These are phyloP conservation scores for Bimastos eiseni DNA, from an alignment of 2,888 invertebrate species.

Conservation along the genomic window DNA sequence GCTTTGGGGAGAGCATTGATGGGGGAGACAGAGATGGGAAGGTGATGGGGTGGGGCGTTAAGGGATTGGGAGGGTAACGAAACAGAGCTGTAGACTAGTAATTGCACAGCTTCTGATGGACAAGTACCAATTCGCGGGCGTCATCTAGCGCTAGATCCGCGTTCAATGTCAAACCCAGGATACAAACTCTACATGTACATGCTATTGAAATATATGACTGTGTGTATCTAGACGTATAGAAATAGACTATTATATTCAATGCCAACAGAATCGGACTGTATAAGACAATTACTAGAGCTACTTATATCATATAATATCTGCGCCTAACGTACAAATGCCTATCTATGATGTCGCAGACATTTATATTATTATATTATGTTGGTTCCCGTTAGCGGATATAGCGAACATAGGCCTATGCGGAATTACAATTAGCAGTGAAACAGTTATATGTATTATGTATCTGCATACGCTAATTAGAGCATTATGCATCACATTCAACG, in stretches of 20 bases:
- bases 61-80: not conserved
- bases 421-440: not conserved
- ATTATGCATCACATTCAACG: not conserved
- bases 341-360: too few relatives aligned
- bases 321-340: too few relatives aligned
- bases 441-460: not conserved
- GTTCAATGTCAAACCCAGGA: not conserved
- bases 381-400: too few relatives aligned
- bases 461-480: not conserved
- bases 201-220: too few relatives aligned
- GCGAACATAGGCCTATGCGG: not conserved
- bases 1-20: too few relatives aligned
- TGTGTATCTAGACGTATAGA: not conserved
- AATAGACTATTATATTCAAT: not conserved
- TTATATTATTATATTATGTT: too few relatives aligned
- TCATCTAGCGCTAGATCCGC: not conserved
- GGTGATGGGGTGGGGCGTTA: not conserved
- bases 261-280: not conserved
- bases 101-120: too few relatives aligned
- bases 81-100: not conserved
- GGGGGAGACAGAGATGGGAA: too few relatives aligned
- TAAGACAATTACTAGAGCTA: too few relatives aligned
- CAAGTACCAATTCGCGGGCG: not conserved
- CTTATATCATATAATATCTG: not conserved
- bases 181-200: not conserved